These are phyloP conservation scores for Pangasius macronema DNA, from an alignment of 2,797 vertebrate species.

Conservation along the genomic window DNA sequence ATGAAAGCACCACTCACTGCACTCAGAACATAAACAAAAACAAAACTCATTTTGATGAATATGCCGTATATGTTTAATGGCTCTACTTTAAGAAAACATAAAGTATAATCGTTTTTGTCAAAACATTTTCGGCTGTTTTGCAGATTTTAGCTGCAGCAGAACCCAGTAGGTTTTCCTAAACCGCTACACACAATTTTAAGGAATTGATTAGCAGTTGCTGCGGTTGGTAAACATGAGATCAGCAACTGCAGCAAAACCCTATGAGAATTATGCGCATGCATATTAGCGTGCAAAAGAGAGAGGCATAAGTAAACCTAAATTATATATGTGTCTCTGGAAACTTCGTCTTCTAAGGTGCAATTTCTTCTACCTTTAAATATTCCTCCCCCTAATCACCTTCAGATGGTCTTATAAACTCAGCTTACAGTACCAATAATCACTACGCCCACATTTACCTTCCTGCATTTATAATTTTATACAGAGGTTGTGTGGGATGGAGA, in stretches of 20 bases:
- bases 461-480: slow-evolving; percentile 20
- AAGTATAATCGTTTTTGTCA: background rate
- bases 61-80: too few species aligned
- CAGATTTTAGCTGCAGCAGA: background rate
- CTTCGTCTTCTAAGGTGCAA: background rate
- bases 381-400: slow-evolving; percentile 32
- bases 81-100: background rate
- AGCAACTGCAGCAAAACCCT: background rate
- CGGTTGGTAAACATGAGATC: background rate
- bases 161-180: background rate
- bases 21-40: background rate
- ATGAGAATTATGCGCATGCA: background rate
- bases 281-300: background rate
- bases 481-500: slow-evolving; percentile 10
- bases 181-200: background rate
- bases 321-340: background rate
- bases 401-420: slow-evolving; percentile 30
- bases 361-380: slow-evolving; percentile 11
- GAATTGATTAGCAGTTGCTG: background rate
- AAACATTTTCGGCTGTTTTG: background rate
- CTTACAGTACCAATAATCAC: slow-evolving; percentile 29
- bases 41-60: background rate
- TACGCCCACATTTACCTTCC: slow-evolving; percentile 10
- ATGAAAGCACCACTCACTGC: background rate
- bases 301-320: background rate